Percentiles rank a stretch among this genome's conserved stretches.
Conservation (phyloP, 2,797 vertebrate genomes). For the Rhabdomys pumilio region DNA sequence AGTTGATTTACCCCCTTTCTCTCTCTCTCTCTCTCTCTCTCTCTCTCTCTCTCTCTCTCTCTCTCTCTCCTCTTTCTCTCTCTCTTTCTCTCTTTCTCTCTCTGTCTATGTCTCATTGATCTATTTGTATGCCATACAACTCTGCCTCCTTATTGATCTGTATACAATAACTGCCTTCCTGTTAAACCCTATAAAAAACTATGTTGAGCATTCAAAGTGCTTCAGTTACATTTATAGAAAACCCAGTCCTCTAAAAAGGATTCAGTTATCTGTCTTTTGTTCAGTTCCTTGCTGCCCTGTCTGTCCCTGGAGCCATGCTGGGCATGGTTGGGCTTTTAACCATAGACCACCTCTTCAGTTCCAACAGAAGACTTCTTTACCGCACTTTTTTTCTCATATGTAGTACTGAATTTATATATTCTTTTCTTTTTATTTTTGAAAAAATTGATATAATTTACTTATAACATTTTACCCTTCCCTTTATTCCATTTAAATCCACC, state of each 20-base stretch:
- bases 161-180: not conserved
- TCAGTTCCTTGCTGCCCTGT: not conserved
- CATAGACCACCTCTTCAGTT: not conserved
- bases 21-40: too few species aligned
- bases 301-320: not conserved
- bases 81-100: too few species aligned
- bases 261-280: not conserved
- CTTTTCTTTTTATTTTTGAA: not conserved
- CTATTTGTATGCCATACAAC: too few species aligned
- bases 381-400: too few species aligned
- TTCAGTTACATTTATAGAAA: not conserved
- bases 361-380: not conserved
- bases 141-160: not conserved
- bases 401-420: not conserved
- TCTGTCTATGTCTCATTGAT: too few species aligned
- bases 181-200: not conserved
- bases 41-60: too few species aligned
- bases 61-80: too few species aligned
- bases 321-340: too few species aligned
- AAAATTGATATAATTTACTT: not conserved
- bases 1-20: not conserved
- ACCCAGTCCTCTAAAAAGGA: not conserved
- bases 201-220: fast-evolving
- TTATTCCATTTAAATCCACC: not conserved
- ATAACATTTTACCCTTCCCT: not conserved